Conservation (phyloP, 2,797 vertebrate genomes). For the Neoniphon sammara region DNA sequence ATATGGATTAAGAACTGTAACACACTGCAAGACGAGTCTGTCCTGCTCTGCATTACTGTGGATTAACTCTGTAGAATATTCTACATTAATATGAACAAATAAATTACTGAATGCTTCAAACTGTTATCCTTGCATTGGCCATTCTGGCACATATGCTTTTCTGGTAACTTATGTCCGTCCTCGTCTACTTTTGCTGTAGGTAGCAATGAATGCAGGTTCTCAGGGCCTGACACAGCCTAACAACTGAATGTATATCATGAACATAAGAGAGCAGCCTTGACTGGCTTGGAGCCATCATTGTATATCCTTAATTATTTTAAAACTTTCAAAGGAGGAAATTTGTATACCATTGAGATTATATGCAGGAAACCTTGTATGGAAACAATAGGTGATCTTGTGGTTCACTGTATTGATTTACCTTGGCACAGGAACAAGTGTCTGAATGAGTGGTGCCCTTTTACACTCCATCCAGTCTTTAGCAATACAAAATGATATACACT, state of each 20-base stretch:
- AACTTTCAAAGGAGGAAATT: slow-evolving; percentile 30
- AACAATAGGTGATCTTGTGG: slow-evolving; percentile 34
- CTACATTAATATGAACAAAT: neutral
- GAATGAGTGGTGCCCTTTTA: slow-evolving; percentile 50
- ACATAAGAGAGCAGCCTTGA: slow-evolving; percentile 48
- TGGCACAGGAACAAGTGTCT: slow-evolving; percentile 36
- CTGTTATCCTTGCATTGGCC: neutral
- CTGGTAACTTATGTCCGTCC: slow-evolving; percentile 24
- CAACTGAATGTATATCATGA: slow-evolving; percentile 38
- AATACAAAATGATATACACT: slow-evolving; percentile 40
- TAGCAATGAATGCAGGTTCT: slow-evolving; percentile 23
- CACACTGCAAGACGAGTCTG: neutral
- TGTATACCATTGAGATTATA: slow-evolving; percentile 36
- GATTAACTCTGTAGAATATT: neutral
- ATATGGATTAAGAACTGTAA: neutral
- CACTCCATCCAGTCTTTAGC: slow-evolving; percentile 43
- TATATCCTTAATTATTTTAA: slow-evolving; percentile 36
- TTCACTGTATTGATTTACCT: slow-evolving; percentile 54
- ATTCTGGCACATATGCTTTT: neutral
- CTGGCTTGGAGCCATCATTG: slow-evolving; percentile 32
- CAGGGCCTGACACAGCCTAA: slow-evolving; percentile 23
- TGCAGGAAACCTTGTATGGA: slow-evolving; percentile 19
- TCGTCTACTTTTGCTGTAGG: slow-evolving; percentile 24
- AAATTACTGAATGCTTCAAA: neutral
- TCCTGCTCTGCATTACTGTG: neutral